A percentile compares a stretch with the other conserved stretches of the same genome.
These are phyloP conservation scores for Lineus longissimus DNA, from an alignment of 1,140 invertebrate species.

Conservation along the genomic window DNA sequence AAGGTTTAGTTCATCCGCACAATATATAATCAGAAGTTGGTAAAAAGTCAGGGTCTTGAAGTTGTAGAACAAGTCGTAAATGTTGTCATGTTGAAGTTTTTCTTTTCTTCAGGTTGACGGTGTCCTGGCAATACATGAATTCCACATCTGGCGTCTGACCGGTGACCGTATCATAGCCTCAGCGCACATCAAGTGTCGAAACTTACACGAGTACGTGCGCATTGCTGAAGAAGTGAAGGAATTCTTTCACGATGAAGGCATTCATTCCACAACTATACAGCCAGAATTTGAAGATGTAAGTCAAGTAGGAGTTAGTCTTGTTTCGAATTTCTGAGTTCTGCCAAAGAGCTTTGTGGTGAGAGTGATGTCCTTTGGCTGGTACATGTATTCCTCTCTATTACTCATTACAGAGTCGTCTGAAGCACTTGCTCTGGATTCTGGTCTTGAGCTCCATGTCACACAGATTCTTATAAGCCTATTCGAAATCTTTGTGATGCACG, in stretches of 20 bases:
- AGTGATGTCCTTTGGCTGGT: neutral
- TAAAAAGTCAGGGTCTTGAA: neutral
- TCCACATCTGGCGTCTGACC: conserved; percentile 62
- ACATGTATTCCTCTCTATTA: neutral
- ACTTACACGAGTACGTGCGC: conserved; percentile 57
- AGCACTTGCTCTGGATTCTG: neutral
- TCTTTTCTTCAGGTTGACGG: conserved; percentile 54
- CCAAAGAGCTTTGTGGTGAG: no score
- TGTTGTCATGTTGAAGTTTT: neutral
- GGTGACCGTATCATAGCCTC: conserved; percentile 61
- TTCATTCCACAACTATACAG: conserved; percentile 63
- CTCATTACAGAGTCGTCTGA: neutral
- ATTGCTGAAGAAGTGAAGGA: conserved; percentile 55
- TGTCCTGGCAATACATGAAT: conserved; percentile 60
- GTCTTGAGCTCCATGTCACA: neutral
- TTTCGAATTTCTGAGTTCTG: neutral
- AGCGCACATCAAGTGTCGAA: conserved; percentile 58
- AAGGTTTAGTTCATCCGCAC: no score
- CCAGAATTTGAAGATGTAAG: conserved; percentile 56
- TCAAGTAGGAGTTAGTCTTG: neutral
- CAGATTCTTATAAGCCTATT: neutral
- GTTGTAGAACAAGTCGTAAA: neutral
- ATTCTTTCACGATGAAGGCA: conserved; percentile 60
- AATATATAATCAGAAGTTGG: no score
- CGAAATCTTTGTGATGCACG: no score